Base-by-base conservation (phyloP, 2,113 vertebrate genomes). In the Cichladusa arquata region DNA sequence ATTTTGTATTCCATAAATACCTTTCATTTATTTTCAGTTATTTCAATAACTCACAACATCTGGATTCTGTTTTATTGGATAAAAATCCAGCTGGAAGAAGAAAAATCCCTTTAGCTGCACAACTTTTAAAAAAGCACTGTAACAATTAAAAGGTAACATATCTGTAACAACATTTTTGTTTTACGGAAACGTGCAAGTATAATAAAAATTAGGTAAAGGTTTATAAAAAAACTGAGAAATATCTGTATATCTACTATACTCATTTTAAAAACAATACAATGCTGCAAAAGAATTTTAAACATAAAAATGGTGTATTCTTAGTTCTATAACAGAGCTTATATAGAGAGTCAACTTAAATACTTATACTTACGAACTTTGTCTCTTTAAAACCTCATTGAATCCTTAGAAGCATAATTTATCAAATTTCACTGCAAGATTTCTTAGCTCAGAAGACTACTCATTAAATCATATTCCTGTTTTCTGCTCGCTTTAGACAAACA, bases 291-390 rank as follows among this genome's bases (percentile, higher is more conserved):
- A 82, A 86, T 51, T 71, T 73, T 61, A 83, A 93, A 74, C 44
- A 72, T 9, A 65, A 77, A 86, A 83, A 71, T 12, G 25, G 18
- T 42, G 8, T 42, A 85, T 34, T 79, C 47, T 81, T 83, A 88
- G 93, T 78, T 88, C 90, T 78, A 14, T 53, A 88, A 66, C 1
- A 92, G 17, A 94, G 19, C 24, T 94, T 82, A 94, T 56, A 94
- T 19, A 96, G 50, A 92, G 93, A 96, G 58, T 87, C 81, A 96
- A 86, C 85, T 92, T 57, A 95, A 95, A 96, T 90, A 74, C 91
- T 95, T 56, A 96, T 87, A 96, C 96, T 97, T 96, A 96, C 82
- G 2, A 96, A 96, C 94, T 96, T 93, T 57, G 76, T 64, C 83
- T 96, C 93, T 81, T 96, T 96, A 93, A 90, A 95, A 95, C 60